Evolutionary conservation across 2,113 vertebrate species (phyloP).

Genomic region (Polypterus bichir): DNA sequence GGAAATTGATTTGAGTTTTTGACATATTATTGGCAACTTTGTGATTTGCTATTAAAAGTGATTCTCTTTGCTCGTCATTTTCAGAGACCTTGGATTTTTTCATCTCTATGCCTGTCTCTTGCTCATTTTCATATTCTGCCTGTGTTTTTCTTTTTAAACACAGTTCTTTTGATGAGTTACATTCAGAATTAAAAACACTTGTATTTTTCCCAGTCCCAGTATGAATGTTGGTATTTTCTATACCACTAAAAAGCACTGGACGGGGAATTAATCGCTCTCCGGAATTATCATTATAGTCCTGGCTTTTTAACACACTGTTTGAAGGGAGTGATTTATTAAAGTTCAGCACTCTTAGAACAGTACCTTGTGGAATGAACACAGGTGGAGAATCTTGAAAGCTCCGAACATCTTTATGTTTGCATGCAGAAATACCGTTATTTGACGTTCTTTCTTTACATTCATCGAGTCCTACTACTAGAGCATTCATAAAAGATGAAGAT

Average conservation of each 20-base stretch:
- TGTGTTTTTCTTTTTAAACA: slow-evolving; percentile 42
- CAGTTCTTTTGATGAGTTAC: slow-evolving; percentile 40
- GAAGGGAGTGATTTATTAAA: slow-evolving; percentile 21
- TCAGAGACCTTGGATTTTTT: too few species aligned
- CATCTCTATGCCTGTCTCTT: not conserved
- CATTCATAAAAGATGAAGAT: too few species aligned
- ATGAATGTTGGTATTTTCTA: slow-evolving; percentile 16
- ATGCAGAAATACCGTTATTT: too few species aligned
- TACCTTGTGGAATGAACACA: slow-evolving; percentile 52
- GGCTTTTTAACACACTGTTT: slow-evolving; percentile 20
- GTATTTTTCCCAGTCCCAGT: slow-evolving; percentile 29
- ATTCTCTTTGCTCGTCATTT: too few species aligned
- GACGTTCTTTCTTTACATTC: too few species aligned
- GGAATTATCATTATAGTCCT: slow-evolving; percentile 13
- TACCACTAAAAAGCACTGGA: slow-evolving; percentile 24
- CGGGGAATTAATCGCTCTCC: slow-evolving; percentile 33
- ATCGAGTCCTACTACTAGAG: too few species aligned
- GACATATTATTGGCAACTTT: too few species aligned
- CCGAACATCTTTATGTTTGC: not conserved
- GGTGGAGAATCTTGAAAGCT: slow-evolving; percentile 28
- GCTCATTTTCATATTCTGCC: slow-evolving; percentile 20
- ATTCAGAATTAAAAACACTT: slow-evolving; percentile 33
- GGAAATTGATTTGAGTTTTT: slow-evolving; percentile 24
- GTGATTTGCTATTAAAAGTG: too few species aligned
- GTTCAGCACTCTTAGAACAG: slow-evolving; percentile 48